phyloP scores from a whole-genome alignment of 1,140 invertebrate species.

The Lepidostoma basale region DNA sequence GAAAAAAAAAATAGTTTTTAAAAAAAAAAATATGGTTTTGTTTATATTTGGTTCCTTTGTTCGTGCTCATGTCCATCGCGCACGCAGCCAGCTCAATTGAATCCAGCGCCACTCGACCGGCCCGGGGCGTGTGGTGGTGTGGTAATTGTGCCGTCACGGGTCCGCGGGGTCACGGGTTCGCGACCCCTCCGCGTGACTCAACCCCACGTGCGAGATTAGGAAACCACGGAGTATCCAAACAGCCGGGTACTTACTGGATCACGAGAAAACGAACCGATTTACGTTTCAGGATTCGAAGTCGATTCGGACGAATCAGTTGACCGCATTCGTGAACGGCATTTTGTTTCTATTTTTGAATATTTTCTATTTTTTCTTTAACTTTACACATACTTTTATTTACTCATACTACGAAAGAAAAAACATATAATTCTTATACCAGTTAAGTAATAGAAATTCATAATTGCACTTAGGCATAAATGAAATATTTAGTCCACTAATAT shows the following conservation, averaged over 20 bases:
- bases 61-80: neutral
- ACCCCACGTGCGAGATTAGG: constrained; percentile 14
- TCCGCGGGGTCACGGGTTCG: constrained; percentile 30
- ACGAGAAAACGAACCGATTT: neutral
- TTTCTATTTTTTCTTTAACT: neutral
- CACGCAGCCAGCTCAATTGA: neutral
- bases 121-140: neutral
- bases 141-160: constrained; percentile 34
- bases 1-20: neutral
- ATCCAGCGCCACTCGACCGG: neutral
- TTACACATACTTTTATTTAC: neutral
- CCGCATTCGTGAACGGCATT: too few relatives aligned
- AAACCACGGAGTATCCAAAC: neutral
- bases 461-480: too few relatives aligned
- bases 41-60: neutral
- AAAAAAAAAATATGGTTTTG: neutral
- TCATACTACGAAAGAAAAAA: neutral
- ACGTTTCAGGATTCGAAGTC: neutral
- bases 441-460: too few relatives aligned
- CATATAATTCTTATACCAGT: neutral
- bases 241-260: too few relatives aligned
- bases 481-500: too few relatives aligned
- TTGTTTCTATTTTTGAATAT: neutral
- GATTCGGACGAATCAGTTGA: too few relatives aligned
- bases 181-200: constrained; percentile 13